These are phyloP conservation scores for Pseudomyrmex gracilis DNA, from an alignment of 1,140 invertebrate genomes.

Conservation along the genomic window DNA sequence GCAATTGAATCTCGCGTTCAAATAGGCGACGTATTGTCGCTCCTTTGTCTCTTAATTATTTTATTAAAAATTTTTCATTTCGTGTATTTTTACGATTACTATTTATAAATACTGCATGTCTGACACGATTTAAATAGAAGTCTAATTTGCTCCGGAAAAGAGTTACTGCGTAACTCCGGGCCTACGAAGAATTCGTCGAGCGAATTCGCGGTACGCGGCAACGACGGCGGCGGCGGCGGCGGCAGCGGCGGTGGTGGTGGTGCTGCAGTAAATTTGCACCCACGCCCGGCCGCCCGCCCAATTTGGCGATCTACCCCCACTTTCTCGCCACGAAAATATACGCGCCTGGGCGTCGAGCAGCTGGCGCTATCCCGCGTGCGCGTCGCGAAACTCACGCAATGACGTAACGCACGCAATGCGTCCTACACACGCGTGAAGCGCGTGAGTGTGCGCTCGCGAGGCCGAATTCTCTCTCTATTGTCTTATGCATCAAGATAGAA, in stretches of 20 bases:
- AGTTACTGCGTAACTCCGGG: no score
- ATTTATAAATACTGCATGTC: no score
- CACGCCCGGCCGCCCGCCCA: constrained; percentile 60
- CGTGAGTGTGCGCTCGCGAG: constrained; percentile 29
- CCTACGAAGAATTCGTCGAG: constrained; percentile 30
- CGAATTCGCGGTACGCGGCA: constrained; percentile 12
- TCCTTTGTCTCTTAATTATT: no score
- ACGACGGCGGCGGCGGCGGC: background rate
- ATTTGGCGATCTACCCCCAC: constrained; percentile 45
- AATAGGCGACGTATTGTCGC: no score
- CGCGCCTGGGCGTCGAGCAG: constrained; percentile 58
- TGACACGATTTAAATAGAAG: no score
- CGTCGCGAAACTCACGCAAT: constrained; percentile 71
- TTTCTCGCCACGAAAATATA: constrained; percentile 60
- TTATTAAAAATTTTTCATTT: no score
- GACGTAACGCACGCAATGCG: constrained; percentile 41
- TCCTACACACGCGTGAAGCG: constrained; percentile 34
- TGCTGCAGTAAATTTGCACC: constrained; percentile 73
- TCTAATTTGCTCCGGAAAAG: no score
- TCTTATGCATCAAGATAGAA: constrained; percentile 3
- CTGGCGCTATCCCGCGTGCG: constrained; percentile 76
- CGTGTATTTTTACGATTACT: no score
- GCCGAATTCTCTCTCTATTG: constrained; percentile 16
- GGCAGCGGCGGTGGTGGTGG: background rate
- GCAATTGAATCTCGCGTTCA: no score